phyloP scores from a whole-genome alignment of 2,113 vertebrate genomes.

The Oreochromis niloticus region DNA sequence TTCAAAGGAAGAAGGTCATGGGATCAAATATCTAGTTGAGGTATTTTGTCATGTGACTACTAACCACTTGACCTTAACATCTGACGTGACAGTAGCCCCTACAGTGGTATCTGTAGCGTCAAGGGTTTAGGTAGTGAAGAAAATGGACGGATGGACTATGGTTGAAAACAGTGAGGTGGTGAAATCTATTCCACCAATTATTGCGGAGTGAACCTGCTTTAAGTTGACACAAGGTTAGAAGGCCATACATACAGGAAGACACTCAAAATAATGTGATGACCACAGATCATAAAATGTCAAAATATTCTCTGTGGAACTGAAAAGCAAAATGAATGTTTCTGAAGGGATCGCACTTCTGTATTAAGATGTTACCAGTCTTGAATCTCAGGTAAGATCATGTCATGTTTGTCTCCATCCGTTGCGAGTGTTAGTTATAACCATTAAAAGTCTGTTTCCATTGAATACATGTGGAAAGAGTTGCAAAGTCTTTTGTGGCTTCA shows the following conservation, averaged over 20 bases:
- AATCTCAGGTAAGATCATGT: background rate
- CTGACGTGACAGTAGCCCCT: background rate
- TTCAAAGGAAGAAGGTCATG: background rate
- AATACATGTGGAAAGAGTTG: background rate
- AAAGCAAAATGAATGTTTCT: background rate
- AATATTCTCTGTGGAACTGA: background rate
- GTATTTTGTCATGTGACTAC: background rate
- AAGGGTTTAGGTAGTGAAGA: background rate
- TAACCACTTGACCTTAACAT: background rate
- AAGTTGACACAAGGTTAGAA: background rate
- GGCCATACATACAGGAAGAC: background rate
- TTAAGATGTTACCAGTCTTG: background rate
- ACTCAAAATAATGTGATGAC: background rate
- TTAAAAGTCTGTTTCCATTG: background rate
- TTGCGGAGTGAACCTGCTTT: background rate
- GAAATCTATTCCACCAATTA: background rate
- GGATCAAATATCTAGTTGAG: background rate
- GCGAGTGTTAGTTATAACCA: background rate
- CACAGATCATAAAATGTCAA: background rate
- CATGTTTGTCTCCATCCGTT: background rate
- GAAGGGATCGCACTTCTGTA: background rate
- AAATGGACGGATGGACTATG: background rate
- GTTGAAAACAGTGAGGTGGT: rapidly evolving
- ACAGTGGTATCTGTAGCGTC: background rate
- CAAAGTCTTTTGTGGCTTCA: background rate